A percentile compares a stretch with the other conserved stretches of the same genome.
Evolutionary conservation across 1,140 invertebrate species (phyloP).

Genomic region (Conus ventricosus): DNA sequence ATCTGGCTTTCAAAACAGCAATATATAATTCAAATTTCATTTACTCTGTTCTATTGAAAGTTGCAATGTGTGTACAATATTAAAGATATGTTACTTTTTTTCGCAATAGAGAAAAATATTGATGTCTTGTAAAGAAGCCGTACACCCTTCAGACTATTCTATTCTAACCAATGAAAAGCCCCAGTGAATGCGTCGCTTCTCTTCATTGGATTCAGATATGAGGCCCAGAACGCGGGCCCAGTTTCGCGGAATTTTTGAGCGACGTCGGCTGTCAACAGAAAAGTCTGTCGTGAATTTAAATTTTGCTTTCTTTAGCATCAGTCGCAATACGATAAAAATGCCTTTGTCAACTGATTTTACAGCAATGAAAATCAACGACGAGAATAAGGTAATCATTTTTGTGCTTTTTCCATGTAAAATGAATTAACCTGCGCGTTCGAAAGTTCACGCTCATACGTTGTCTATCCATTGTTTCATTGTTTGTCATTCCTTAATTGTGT

Average conservation of each 20-base stretch:
- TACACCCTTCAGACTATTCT: not conserved
- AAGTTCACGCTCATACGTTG: too few relatives aligned
- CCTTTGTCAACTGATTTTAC: constrained; percentile 41
- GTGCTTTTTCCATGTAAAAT: not conserved
- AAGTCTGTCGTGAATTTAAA: not conserved
- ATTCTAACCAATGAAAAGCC: constrained; percentile 16
- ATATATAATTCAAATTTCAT: too few relatives aligned
- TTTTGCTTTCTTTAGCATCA: not conserved
- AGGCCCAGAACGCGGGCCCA: constrained; percentile 1
- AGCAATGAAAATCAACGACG: constrained; percentile 59
- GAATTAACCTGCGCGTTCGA: too few relatives aligned
- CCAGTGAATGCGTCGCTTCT: not conserved
- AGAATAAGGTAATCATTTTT: constrained; percentile 59
- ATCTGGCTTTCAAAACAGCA: too few relatives aligned
- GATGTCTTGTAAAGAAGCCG: not conserved
- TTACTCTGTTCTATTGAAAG: not conserved
- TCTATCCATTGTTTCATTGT: too few relatives aligned
- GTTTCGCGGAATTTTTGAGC: constrained; percentile 4
- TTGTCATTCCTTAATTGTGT: too few relatives aligned
- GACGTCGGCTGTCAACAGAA: not conserved
- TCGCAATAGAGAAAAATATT: not conserved
- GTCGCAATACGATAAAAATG: constrained; percentile 41
- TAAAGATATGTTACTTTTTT: not conserved
- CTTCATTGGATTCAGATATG: not conserved
- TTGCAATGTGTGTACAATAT: not conserved